Evolutionary conservation across 2,888 invertebrate genomes (phyloP).

Genomic region (Plemyria rubiginata): DNA sequence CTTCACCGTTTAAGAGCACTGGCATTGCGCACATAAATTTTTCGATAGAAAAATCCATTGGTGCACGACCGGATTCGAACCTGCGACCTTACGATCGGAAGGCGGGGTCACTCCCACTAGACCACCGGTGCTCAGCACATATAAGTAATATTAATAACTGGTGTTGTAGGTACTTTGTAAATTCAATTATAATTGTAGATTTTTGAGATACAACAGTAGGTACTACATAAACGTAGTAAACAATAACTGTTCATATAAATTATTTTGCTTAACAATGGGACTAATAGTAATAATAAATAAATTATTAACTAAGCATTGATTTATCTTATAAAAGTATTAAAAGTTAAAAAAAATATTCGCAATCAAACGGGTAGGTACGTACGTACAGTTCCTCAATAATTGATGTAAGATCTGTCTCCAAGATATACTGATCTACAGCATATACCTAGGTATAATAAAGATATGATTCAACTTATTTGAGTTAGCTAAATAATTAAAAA

Average conservation of each 20-base stretch:
- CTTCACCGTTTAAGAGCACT: too few species aligned
- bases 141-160: background rate
- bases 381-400: background rate
- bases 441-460: too few species aligned
- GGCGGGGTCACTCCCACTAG: too few species aligned
- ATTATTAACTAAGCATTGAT: background rate
- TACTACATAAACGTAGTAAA: slow-evolving; percentile 15
- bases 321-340: background rate
- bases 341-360: background rate
- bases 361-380: background rate
- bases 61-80: too few species aligned
- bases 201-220: slow-evolving; percentile 1
- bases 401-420: background rate
- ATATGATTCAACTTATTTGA: background rate
- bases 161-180: background rate
- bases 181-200: slow-evolving; percentile 6
- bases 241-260: slow-evolving; percentile 8
- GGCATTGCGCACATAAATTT: too few species aligned
- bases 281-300: too few species aligned
- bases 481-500: background rate
- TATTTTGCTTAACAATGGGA: too few species aligned
- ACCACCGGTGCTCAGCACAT: too few species aligned
- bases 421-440: background rate
- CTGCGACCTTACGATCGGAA: too few species aligned
- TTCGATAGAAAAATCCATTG: too few species aligned